Percentiles rank a stretch among this genome's conserved stretches.
These are phyloP conservation scores for Halcyon leucocephala DNA, from an alignment of 2,797 vertebrate species.

Conservation along the genomic window DNA sequence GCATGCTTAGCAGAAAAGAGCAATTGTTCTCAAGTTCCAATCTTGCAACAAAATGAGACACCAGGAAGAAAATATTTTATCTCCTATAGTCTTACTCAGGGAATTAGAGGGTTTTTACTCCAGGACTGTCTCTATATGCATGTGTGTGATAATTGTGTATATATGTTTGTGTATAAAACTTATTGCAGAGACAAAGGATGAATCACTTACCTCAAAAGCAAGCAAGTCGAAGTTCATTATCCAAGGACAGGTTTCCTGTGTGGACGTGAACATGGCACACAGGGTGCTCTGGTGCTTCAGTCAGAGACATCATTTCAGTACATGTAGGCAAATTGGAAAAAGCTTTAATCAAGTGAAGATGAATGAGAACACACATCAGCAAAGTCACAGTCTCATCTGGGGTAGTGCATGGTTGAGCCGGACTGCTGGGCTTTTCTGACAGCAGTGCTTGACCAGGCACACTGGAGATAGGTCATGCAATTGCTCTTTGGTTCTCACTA, in stretches of 20 bases:
- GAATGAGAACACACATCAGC: background rate
- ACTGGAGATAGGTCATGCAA: accelerated
- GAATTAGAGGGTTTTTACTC: background rate
- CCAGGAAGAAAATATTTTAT: background rate
- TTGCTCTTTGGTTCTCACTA: background rate
- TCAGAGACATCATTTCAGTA: background rate
- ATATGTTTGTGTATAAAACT: background rate
- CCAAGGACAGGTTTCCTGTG: background rate
- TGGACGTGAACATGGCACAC: background rate
- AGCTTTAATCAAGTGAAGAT: background rate
- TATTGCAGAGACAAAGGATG: background rate
- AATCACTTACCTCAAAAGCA: accelerated
- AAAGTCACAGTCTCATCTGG: background rate
- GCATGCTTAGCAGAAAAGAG: background rate
- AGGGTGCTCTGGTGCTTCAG: background rate
- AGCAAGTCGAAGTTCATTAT: background rate
- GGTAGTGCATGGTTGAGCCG: background rate
- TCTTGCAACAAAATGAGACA: background rate
- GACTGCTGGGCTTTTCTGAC: background rate
- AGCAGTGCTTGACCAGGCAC: background rate
- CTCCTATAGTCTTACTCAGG: background rate
- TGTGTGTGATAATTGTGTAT: background rate
- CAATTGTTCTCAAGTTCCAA: background rate
- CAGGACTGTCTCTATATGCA: background rate
- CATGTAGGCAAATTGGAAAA: background rate